Evolutionary conservation across 1,140 invertebrate genomes (phyloP).

Genomic region (Papilio aristodemus): DNA sequence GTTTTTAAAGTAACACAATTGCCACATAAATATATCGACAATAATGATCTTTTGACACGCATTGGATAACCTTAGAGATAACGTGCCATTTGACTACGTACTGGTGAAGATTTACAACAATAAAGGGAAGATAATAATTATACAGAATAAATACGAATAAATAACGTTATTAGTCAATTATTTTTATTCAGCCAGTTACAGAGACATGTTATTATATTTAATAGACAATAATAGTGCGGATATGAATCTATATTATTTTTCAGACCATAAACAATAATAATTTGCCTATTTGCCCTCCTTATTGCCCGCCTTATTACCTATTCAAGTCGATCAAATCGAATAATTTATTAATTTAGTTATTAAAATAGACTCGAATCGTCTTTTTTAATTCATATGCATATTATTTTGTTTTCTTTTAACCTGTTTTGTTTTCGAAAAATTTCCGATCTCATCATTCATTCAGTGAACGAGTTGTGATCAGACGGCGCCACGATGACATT

Average conservation of each 20-base stretch:
- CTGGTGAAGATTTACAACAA: not conserved
- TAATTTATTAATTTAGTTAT: not conserved
- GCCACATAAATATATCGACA: not conserved
- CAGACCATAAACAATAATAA: too few species aligned
- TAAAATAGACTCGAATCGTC: not conserved
- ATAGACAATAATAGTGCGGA: not conserved
- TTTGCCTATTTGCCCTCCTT: too few species aligned
- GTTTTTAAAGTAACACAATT: not conserved
- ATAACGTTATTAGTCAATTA: not conserved
- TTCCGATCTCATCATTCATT: slow-evolving; percentile 31
- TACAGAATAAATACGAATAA: not conserved
- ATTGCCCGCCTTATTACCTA: too few species aligned
- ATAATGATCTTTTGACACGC: not conserved
- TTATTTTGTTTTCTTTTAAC: slow-evolving; percentile 2
- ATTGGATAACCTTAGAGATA: slow-evolving; percentile 2
- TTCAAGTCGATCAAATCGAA: not conserved
- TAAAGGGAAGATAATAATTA: not conserved
- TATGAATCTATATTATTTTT: too few species aligned
- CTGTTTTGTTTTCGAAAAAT: slow-evolving; percentile 5
- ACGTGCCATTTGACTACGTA: not conserved
- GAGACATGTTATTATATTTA: not conserved
- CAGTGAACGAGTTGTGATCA: slow-evolving; percentile 24
- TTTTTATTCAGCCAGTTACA: not conserved
- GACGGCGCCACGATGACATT: slow-evolving; percentile 39
- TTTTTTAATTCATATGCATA: not conserved